Evolutionary conservation across 2,888 invertebrate species (phyloP), one percentile per base, ranked within the genome.

Genomic region (Oscheius sp.): DNA sequence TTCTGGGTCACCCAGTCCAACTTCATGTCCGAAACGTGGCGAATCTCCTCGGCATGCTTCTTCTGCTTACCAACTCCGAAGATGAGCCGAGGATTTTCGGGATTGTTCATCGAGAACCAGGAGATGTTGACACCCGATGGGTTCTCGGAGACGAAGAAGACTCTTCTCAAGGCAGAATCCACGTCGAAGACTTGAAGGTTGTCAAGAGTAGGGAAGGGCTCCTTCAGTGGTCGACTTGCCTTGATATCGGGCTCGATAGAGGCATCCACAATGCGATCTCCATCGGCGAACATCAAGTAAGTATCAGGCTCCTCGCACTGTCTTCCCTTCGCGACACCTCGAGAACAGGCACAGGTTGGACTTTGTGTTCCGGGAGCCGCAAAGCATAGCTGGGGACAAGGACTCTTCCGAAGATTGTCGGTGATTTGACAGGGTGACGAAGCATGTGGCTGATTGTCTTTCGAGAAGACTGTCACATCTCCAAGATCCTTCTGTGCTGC

Each of bases 1-100:
- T 96, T 97, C 89, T 94, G 94, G 84, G 95, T 95, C 0, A 97
- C 95, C 98, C 98, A 99, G 89, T 99, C 98, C 89, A 96, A 57
- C 58, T 83, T 79, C 85, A 89, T 84, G 76, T 89, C 89, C 11
- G 87, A 86, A 32, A 88, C 83, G 77, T 88, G 87, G 3, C 87
- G 81, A 47, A 85, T 75, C 7, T 77, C 78, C 37, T 75, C 73
- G 5, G 80, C 79, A 9, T 77, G 77, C 58, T 78, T 72, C 55
- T 81, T 79, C 59, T 79, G 82, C 59, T 85, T 83, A 29, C 74
- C 71, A 4, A 84, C 79, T 1, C 81, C 83, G 77, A 89, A 78
- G 13, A 89, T 75, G 13, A 83, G 78, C 37, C 89, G 75, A n/a
- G 83, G 84, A 57, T 80, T 82, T 13, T 88, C 83, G 1, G 89